phyloP scores from a whole-genome alignment of 2,113 vertebrate species.

The Gyps fulvus region DNA sequence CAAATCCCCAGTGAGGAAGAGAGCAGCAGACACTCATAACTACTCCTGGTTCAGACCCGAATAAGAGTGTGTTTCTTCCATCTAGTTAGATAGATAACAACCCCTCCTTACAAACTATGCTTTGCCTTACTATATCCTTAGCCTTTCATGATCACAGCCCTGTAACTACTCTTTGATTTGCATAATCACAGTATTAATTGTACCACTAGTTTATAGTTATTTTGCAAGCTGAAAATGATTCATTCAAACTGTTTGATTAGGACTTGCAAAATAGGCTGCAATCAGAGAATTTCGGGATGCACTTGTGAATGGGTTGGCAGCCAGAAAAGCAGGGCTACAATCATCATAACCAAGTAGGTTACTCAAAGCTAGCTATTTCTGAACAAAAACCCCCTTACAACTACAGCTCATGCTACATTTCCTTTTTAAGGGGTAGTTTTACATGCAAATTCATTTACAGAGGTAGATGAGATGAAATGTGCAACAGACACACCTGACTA shows the following conservation, averaged over 20 bases:
- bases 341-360: not conserved
- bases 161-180: not conserved
- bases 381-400: constrained; percentile 7
- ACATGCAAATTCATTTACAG: constrained; percentile 65
- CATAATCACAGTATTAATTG: not conserved
- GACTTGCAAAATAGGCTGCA: not conserved
- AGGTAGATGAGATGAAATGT: constrained; percentile 64
- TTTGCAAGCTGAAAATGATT: not conserved
- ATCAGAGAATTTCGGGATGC: not conserved
- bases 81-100: not conserved
- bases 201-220: not conserved
- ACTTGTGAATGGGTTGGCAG: not conserved
- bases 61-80: not conserved
- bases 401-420: constrained; percentile 41
- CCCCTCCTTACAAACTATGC: not conserved
- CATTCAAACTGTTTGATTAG: not conserved
- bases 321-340: not conserved
- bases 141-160: not conserved
- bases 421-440: constrained; percentile 64
- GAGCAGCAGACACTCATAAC: not conserved
- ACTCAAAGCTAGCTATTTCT: constrained; percentile 36
- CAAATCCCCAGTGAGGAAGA: not conserved
- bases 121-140: not conserved
- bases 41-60: not conserved
- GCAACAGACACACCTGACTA: constrained; percentile 75